Percentiles rank a stretch among this genome's conserved stretches.
Evolutionary conservation across 2,888 invertebrate genomes (phyloP).

Genomic region (Agrilus mali): DNA sequence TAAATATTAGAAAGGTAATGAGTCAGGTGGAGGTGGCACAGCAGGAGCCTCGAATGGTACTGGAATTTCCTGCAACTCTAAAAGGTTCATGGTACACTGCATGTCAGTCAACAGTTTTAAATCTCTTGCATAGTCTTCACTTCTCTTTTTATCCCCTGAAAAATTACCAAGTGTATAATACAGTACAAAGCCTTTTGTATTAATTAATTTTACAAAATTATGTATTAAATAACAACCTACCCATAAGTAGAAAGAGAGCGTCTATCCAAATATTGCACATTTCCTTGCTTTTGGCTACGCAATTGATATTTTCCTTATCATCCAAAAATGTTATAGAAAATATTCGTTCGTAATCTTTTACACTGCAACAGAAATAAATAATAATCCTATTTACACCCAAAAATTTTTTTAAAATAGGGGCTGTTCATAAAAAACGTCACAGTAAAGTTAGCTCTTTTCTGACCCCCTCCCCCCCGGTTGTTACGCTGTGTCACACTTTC

Average conservation of each 20-base stretch:
- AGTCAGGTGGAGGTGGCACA: slow-evolving; percentile 19
- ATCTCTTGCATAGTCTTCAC: slow-evolving; percentile 24
- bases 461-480: too few relatives aligned
- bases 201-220: too few relatives aligned
- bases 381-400: neutral
- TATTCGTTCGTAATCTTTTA: slow-evolving; percentile 19
- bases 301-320: slow-evolving; percentile 22
- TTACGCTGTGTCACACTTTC: too few relatives aligned
- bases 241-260: slow-evolving; percentile 25
- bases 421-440: too few relatives aligned
- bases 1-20: too few relatives aligned
- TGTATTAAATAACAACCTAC: slow-evolving; percentile 13
- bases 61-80: slow-evolving; percentile 27
- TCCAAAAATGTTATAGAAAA: slow-evolving; percentile 26
- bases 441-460: too few relatives aligned
- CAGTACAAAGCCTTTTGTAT: too few relatives aligned
- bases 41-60: slow-evolving; percentile 26
- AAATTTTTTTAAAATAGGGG: slow-evolving; percentile 1
- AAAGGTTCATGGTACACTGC: slow-evolving; percentile 26
- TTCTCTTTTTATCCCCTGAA: slow-evolving; percentile 18
- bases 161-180: too few relatives aligned
- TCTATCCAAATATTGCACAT: slow-evolving; percentile 28
- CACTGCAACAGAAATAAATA: slow-evolving; percentile 6
- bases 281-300: slow-evolving; percentile 24
- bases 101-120: slow-evolving; percentile 25